phyloP scores from a whole-genome alignment of 2,888 invertebrate genomes.

The Phanerotoma sp. region DNA sequence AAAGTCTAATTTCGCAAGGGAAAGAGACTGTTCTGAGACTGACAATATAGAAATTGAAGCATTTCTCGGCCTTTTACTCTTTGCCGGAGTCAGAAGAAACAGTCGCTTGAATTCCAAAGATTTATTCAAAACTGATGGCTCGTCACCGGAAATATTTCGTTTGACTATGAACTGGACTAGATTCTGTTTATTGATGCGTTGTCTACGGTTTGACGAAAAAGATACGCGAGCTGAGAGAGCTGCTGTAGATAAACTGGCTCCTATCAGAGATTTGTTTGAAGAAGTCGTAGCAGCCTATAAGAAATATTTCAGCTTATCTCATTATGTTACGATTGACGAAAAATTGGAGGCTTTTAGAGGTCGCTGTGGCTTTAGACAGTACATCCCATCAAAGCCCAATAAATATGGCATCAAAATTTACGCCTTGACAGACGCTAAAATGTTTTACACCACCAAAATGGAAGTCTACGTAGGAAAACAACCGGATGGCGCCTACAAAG shows the following conservation, averaged over 20 bases:
- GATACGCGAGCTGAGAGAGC: background rate
- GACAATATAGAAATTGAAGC: background rate
- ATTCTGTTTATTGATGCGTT: background rate
- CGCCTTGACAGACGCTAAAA: slow-evolving; percentile 22
- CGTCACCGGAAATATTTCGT: background rate
- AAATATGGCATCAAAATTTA: slow-evolving; percentile 27
- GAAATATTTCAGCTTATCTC: slow-evolving; percentile 4
- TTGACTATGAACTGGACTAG: background rate
- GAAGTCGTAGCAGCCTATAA: slow-evolving; percentile 8
- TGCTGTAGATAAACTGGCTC: slow-evolving; percentile 16
- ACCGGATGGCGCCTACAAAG: slow-evolving; percentile 38
- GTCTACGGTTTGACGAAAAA: background rate
- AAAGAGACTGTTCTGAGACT: background rate
- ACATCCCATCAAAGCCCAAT: slow-evolving; percentile 23
- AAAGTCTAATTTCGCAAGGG: background rate
- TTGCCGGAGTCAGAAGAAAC: background rate
- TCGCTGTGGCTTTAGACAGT: slow-evolving; percentile 27
- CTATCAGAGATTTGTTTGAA: slow-evolving; percentile 18
- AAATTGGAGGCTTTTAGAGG: slow-evolving; percentile 26
- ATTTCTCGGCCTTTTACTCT: background rate
- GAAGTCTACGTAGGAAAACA: slow-evolving; percentile 43
- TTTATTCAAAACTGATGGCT: background rate
- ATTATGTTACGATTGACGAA: slow-evolving; percentile 24
- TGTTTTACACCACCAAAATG: slow-evolving; percentile 34
- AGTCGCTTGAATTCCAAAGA: background rate